Percentiles rank a stretch among this genome's conserved stretches.
Conservation (phyloP, 2,888 invertebrate species). For the Lithophane semibrunnea region DNA sequence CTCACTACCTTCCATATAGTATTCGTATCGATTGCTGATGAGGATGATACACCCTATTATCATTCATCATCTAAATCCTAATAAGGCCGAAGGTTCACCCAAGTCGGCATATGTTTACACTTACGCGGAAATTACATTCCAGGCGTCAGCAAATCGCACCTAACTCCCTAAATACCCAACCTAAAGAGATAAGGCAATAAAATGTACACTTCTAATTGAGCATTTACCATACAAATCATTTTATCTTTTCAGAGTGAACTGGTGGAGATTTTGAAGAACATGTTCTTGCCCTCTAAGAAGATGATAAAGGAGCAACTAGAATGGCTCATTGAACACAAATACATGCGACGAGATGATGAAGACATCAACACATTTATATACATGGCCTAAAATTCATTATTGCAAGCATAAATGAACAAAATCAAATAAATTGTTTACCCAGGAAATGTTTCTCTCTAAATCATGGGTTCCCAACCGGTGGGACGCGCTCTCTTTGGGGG, state of each 20-base stretch:
- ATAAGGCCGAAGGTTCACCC: neutral
- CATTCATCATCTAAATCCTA: neutral
- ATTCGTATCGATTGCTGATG: neutral
- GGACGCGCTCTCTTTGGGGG: neutral
- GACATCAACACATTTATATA: slow-evolving; percentile 99
- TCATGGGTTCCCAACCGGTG: slow-evolving; percentile 7
- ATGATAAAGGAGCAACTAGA: slow-evolving; percentile 99
- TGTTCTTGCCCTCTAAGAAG: slow-evolving; percentile 99
- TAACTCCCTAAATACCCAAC: neutral
- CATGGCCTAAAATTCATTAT: slow-evolving; percentile 93
- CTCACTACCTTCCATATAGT: no score
- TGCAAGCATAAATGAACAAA: slow-evolving; percentile 76
- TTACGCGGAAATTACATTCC: neutral
- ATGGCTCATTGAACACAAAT: slow-evolving; percentile 99
- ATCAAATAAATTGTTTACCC: slow-evolving; percentile 85
- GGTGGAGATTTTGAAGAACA: slow-evolving; percentile 99
- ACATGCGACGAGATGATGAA: slow-evolving; percentile 98
- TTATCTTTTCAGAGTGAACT: slow-evolving; percentile 94
- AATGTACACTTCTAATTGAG: neutral
- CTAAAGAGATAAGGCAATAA: no score
- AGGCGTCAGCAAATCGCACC: neutral
- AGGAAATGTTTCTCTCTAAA: slow-evolving; percentile 61
- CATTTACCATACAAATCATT: neutral
- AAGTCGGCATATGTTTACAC: neutral
- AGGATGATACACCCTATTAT: neutral